phyloP scores from a whole-genome alignment of 2,113 vertebrate genomes.

The Hydrochoerus hydrochaeris region DNA sequence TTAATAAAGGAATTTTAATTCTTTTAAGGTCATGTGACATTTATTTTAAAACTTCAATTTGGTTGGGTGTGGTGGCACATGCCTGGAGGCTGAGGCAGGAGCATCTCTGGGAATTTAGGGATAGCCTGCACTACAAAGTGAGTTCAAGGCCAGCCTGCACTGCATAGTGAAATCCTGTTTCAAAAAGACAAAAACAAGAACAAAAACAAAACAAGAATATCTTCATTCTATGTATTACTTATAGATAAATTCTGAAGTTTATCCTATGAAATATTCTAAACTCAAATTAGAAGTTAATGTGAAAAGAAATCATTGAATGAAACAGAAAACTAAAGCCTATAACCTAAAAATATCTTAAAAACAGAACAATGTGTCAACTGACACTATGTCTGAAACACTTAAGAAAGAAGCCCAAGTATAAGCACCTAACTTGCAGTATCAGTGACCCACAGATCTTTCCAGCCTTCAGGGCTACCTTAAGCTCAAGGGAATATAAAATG shows the following conservation, averaged over 20 bases:
- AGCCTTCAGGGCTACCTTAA: not conserved
- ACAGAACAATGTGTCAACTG: not conserved
- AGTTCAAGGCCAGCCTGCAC: too few relatives aligned
- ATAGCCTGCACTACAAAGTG: too few relatives aligned
- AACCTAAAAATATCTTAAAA: constrained; percentile 42
- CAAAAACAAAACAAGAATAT: too few relatives aligned
- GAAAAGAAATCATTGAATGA: constrained; percentile 32
- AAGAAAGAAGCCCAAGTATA: not conserved
- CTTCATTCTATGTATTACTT: not conserved
- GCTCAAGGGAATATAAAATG: not conserved
- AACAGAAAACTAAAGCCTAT: constrained; percentile 46
- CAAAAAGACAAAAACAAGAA: too few relatives aligned
- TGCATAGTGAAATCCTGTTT: too few relatives aligned
- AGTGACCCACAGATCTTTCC: not conserved
- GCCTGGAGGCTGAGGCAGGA: too few relatives aligned
- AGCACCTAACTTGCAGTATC: not conserved
- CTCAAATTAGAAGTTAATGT: constrained; percentile 43
- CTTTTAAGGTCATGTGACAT: not conserved
- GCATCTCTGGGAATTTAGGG: too few relatives aligned
- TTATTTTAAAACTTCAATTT: constrained; percentile 49
- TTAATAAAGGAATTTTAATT: not conserved
- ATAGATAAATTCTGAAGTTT: not conserved
- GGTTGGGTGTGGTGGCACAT: too few relatives aligned
- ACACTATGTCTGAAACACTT: not conserved
- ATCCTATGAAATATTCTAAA: constrained; percentile 36